Evolutionary conservation across 2,113 vertebrate genomes (phyloP), one percentile per base, ranked within the genome.

Genomic region (Xenopus borealis): DNA sequence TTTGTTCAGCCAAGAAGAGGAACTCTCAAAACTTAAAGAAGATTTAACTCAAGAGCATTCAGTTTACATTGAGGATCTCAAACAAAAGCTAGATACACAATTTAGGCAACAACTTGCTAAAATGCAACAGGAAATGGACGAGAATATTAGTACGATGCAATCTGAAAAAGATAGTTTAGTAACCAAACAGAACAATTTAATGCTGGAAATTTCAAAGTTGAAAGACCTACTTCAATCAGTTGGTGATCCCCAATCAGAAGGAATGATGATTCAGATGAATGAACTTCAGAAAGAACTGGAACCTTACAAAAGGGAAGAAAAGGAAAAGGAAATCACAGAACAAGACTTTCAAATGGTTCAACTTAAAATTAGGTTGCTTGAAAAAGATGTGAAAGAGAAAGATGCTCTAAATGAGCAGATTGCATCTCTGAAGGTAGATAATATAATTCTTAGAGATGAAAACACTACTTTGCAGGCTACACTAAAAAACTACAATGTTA

Each of bases 1-100:
- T 66, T 83, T 99, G 11, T 99, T 99, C 59, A 96, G 95, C 84
- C 97, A 98, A 3, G 97, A 99, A 82, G 97, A 99, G 79, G 97
- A 99, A 78, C 93, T 99, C 66, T 87, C 83, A 10, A 86, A 74
- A 70, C 90, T 97, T 46, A 89, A 86, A 70, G 92, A 97, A 46
- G 91, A 93, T 44, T 85, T 98, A 73, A 86, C 92, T 75, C 87
- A 86, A 53, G 94, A 95, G 73, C 92, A 91, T 81, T 87, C 78
- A 79, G 76, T 92, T 66, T 94, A 91, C 61, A 80, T 89, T 23
- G 93, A 97, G 84, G 96, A 90, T 80, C 87, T 98, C 75, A 94
- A 94, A 69, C 90, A 93, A 17, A 93, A 93, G 72, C 88, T 97
- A 75, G 81, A 85, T 33, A 66, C 85, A 59, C 89, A 92, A 59